Evolutionary conservation across 2,797 vertebrate genomes (phyloP).

Genomic region (Botia almorhae): DNA sequence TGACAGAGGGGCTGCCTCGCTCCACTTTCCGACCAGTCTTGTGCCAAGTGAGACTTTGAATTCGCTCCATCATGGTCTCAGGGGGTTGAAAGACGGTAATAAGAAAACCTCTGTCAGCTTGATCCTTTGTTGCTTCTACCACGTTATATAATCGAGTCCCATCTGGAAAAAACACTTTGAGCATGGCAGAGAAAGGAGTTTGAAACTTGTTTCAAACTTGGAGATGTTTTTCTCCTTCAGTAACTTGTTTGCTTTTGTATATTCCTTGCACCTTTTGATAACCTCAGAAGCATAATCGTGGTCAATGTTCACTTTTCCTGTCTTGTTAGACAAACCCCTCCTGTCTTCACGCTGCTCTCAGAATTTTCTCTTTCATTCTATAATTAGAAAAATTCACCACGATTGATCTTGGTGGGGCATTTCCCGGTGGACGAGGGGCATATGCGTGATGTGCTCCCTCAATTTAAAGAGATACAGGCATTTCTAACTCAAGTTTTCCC

Average conservation of each 20-base stretch:
- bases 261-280: conserved; percentile 30
- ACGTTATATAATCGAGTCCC: background rate
- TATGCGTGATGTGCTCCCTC: background rate
- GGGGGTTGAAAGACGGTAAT: conserved; percentile 2
- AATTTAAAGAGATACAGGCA: background rate
- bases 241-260: conserved; percentile 30
- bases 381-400: background rate
- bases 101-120: background rate
- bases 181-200: conserved; percentile 25
- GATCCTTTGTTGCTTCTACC: conserved; percentile 3
- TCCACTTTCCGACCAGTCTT: background rate
- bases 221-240: conserved; percentile 25
- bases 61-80: background rate
- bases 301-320: background rate
- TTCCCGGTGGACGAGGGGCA: background rate
- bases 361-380: background rate
- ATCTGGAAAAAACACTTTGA: background rate
- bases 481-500: background rate
- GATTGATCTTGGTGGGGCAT: conserved; percentile 1
- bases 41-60: conserved; percentile 4
- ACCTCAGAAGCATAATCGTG: conserved; percentile 36
- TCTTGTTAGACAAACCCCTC: no score
- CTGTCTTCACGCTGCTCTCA: background rate
- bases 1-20: background rate
- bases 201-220: conserved; percentile 19